Evolutionary conservation across 2,113 vertebrate genomes (phyloP), one percentile per base, ranked within the genome.

Genomic region (Phalacrocorax aristotelis): DNA sequence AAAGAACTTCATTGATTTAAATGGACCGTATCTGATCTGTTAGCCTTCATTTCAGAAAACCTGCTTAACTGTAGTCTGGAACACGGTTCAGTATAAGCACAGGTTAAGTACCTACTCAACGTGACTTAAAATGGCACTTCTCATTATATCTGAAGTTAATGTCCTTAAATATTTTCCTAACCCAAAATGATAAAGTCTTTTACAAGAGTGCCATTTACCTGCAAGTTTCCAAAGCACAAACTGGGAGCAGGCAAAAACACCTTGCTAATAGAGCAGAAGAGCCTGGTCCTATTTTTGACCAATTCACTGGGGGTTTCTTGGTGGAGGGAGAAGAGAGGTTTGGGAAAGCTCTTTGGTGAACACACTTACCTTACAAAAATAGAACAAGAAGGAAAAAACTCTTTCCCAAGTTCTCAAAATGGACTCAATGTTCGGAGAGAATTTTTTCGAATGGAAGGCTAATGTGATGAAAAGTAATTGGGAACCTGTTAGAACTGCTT

Each of bases 401-500:
- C 21, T 87, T 55, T 57, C 54, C 68, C 51, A 72, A n/a, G 19
- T 77, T 72, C 87, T 72, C 0, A 0, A 84, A 91, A 89, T 36
- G 19, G 58, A 77, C 64, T 69, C 46, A 22, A 57, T 36, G 55
- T 77, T 78, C 60, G 85, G 87, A 52, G 23, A 74, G 68, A 66
- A 80, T 91, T 74, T 70, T 91, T 96, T 74, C 78, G 72, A 81
- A 89, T 1, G 6, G 86, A 85, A 92, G 61, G 93, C 65, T 92
- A 90, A 90, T 68, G 83, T 38, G 57, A 78, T 46, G 71, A 64
- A 75, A 91, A 89, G 80, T 80, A 95, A 95, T 72, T 36, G 66
- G 48, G 92, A 95, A 94, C 87, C 83, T 72, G 52, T 71, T 88
- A 79, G 70, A 92, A 64, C n/a, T 20, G 48, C 75, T 84, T 86